Percentiles rank a stretch among this genome's conserved stretches.
These are phyloP conservation scores for Formica selysi DNA, from an alignment of 1,140 invertebrate species.

Conservation along the genomic window DNA sequence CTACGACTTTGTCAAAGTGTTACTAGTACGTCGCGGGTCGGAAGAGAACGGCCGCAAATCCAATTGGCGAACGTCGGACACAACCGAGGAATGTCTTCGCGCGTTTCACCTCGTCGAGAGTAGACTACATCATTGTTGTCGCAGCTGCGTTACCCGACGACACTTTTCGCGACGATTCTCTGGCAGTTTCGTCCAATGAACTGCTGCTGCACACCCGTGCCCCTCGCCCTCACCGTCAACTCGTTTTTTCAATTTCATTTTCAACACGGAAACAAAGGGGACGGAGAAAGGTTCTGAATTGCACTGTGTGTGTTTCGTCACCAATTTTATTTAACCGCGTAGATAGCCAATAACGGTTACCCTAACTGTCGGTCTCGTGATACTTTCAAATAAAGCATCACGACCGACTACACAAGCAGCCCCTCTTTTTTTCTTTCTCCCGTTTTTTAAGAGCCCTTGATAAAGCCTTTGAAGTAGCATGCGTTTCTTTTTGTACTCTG, in stretches of 20 bases:
- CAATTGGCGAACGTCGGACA: constrained; percentile 28
- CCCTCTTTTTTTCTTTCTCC: not conserved
- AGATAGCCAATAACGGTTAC: constrained; percentile 52
- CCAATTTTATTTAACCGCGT: constrained; percentile 70
- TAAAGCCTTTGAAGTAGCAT: not conserved
- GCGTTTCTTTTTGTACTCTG: no score
- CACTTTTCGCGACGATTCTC: constrained; percentile 63
- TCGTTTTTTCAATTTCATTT: constrained; percentile 49
- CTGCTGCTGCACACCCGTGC: not conserved
- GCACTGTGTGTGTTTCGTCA: constrained; percentile 68
- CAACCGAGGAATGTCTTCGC: constrained; percentile 57
- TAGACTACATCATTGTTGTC: constrained; percentile 58
- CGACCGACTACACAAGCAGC: not conserved
- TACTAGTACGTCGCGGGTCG: not conserved
- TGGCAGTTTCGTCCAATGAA: constrained; percentile 64
- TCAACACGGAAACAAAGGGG: constrained; percentile 31
- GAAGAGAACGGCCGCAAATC: not conserved
- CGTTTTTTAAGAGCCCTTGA: not conserved
- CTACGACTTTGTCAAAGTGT: constrained; percentile 1
- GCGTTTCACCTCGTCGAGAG: constrained; percentile 50
- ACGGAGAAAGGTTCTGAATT: constrained; percentile 68
- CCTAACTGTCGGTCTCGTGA: constrained; percentile 49
- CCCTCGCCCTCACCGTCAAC: not conserved
- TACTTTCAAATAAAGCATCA: constrained; percentile 67
- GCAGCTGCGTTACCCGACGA: constrained; percentile 49